Evolutionary conservation across 2,113 vertebrate genomes (phyloP), one percentile per base, ranked within the genome.

Genomic region (Dipodomys ordii): DNA sequence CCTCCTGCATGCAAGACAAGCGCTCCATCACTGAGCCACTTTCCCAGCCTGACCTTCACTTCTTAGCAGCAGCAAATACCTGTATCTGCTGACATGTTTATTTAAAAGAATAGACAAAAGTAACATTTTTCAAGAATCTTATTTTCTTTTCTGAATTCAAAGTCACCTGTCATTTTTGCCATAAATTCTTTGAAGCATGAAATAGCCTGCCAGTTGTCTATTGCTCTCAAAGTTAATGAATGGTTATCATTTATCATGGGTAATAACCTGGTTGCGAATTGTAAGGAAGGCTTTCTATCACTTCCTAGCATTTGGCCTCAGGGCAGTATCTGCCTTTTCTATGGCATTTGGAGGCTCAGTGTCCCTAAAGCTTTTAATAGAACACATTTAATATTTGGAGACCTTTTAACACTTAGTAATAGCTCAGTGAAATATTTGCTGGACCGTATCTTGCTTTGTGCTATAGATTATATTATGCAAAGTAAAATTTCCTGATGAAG

Each of bases 181-280:
- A 97, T 98, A 98, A 98, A 98, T 98, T 97, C 97, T 97, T 94
- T 57, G 97, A 98, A 97, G 98, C 98, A 96, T 98, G 98, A 98
- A 98, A 98, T 98, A 98, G 96, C 96, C 97, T 98, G 98, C 97
- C 97, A 97, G 96, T 97, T 98, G 97, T 98, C 96, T 97, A 32
- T 96, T 96, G 81, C 92, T 81, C 95, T 97, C 88, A 83, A 93
- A 98, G 96, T 97, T 97, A 98, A 98, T 98, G 97, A 98, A 96
- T 96, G 97, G 96, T 97, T 98, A 98, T 97, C 97, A 46, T 97
- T 97, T 97, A 98, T 97, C 95, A 95, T 95, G 93, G 97, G 95
- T 97, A 97, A 97, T 97, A 98, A 98, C 76, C 87, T 95, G 92
- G 88, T 93, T 96, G 84, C 87, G 92, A 96, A 97, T 89, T 0